A percentile compares a stretch with the other conserved stretches of the same genome.
These are phyloP conservation scores for Ametastegia equiseti DNA, from an alignment of 2,888 invertebrate genomes.

Conservation along the genomic window DNA sequence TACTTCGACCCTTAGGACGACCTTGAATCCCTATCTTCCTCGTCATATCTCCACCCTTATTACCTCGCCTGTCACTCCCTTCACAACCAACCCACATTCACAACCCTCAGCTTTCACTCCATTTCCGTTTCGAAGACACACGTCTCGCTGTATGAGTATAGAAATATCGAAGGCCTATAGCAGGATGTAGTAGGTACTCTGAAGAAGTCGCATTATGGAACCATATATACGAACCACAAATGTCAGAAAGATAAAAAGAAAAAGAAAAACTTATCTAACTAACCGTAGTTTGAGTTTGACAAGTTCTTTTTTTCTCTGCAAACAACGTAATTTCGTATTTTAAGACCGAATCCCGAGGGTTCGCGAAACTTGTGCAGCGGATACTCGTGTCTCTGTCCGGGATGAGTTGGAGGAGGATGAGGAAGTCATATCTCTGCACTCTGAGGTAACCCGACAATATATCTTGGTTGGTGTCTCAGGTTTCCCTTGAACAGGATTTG, in stretches of 20 bases:
- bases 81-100: too few relatives aligned
- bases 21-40: not conserved
- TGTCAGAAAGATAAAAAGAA: not conserved
- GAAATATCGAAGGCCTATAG: not conserved
- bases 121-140: constrained; percentile 6
- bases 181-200: not conserved
- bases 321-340: not conserved
- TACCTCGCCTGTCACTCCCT: not conserved
- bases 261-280: not conserved
- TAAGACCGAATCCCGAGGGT: not conserved
- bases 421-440: constrained; percentile 11
- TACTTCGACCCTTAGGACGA: not conserved
- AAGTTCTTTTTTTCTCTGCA: not conserved
- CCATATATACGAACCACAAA: not conserved
- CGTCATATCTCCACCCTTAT: not conserved
- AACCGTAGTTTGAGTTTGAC: not conserved
- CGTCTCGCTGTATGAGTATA: not conserved
- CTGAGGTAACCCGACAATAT: not conserved
- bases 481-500: constrained; percentile 19
- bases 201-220: too few relatives aligned
- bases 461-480: constrained; percentile 22
- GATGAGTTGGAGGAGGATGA: not conserved
- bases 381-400: not conserved
- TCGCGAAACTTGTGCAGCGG: not conserved
- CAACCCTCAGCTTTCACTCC: not conserved